Evolutionary conservation across 2,888 invertebrate species (phyloP), one percentile per base, ranked within the genome.

Genomic region (Melieria crassipennis): DNA sequence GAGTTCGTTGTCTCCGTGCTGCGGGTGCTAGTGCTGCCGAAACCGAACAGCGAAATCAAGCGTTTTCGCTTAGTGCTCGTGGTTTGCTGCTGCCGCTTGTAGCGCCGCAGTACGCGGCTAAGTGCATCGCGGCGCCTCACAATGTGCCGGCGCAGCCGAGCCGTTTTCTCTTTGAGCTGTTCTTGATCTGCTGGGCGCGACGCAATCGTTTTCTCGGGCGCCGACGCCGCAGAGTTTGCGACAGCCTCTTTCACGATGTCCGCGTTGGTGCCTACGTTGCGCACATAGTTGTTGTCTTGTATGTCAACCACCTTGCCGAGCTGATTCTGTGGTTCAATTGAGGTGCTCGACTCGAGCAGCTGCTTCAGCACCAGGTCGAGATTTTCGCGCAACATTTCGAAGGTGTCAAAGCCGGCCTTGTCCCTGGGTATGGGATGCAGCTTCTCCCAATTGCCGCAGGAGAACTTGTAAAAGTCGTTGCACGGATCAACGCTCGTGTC

Each of bases 351-450:
- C 77, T 92, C 90, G 46, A 94, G 85, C 11, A 94, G 86, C 76
- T 92, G 91, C 81, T 89, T 90, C 58, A 94, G 85, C 1, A 92
- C 91, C 0, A 89, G 82, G 81, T 94, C 93, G 62, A 94, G 87
- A 78, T 93, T 94, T 87, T 96, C 94, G 78, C 95, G 89, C 6
- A 97, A 88, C 89, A 94, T 94, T 88, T 95, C 95, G 84, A 97
- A 97, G 0, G 95, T 96, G 79, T 96, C 96, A 85, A 94, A 96
- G 81, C 93, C 92, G 6, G 94, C 92, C 86, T 95, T 94, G 80
- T 96, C 96, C 65, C 94, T 92, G 3, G 97, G 97, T 80, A 97
- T 94, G 0, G 94, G 93, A 86, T 96, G 94, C 57, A 91, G 88
- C 65, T 91, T 90, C 48, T 92, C 91, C 96, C 96, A 96, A 79